phyloP scores from a whole-genome alignment of 2,888 invertebrate species.

The Drosophila pseudotakahashii region DNA sequence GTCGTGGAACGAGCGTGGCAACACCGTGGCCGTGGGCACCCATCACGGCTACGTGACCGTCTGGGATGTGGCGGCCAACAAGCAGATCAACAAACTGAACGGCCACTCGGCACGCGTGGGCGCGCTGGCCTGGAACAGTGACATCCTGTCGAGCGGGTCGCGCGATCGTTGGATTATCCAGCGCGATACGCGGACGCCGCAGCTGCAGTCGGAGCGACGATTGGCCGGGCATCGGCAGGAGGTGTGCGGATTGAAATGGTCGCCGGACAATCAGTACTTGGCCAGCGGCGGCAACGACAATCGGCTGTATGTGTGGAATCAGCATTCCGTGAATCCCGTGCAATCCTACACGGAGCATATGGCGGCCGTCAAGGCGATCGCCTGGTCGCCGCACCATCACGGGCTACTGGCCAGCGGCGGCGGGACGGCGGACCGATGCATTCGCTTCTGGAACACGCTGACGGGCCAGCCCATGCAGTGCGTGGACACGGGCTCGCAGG shows the following conservation, averaged over 20 bases:
- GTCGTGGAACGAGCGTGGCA: conserved; percentile 99
- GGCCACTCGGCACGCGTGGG: conserved; percentile 97
- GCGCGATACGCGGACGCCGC: conserved; percentile 95
- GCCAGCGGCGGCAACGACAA: conserved; percentile 99
- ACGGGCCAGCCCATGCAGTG: conserved; percentile 99
- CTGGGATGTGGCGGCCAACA: conserved; percentile 98
- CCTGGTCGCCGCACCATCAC: conserved; percentile 99
- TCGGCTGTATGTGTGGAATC: conserved; percentile 87
- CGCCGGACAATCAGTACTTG: conserved; percentile 97
- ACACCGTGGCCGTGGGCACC: conserved; percentile 98
- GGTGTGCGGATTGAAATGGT: conserved; percentile 99
- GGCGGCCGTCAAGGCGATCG: conserved; percentile 99
- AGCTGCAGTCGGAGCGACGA: conserved; percentile 90
- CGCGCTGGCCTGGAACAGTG: conserved; percentile 98
- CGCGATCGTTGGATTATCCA: conserved; percentile 97
- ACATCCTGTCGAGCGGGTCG: conserved; percentile 97
- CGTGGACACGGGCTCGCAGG: conserved; percentile 98
- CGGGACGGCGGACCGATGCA: conserved; percentile 99
- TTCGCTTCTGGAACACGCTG: conserved; percentile 99
- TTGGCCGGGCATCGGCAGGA: conserved; percentile 98
- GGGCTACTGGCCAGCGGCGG: conserved; percentile 98
- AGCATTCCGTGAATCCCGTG: conserved; percentile 94
- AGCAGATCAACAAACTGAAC: conserved; percentile 94
- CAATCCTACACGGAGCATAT: conserved; percentile 98
- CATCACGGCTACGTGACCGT: conserved; percentile 98